Evolutionary conservation across 2,888 invertebrate species (phyloP).

Genomic region (Nudaria mundana): DNA sequence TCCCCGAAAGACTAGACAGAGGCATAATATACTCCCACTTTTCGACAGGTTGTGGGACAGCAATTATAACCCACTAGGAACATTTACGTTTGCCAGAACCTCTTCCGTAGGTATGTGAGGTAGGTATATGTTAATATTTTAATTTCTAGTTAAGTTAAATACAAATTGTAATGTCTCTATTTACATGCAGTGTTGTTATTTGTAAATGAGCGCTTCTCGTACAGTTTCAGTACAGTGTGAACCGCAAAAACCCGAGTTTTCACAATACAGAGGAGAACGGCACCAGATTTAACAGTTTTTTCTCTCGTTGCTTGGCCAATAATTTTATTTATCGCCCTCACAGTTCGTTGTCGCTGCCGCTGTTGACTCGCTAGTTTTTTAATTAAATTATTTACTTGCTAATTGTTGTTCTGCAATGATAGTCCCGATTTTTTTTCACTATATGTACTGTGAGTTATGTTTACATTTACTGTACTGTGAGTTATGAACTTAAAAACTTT

Average conservation of each 20-base stretch:
- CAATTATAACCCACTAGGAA: no score
- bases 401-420: slow-evolving; percentile 47
- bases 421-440: slow-evolving; percentile 26
- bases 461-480: slow-evolving; percentile 22
- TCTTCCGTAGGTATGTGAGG: no score
- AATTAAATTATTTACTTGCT: slow-evolving; percentile 68
- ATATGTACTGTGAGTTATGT: no score
- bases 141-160: no score
- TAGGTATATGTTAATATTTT: no score
- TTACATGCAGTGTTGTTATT: slow-evolving; percentile 28
- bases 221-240: slow-evolving; percentile 32
- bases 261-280: slow-evolving; percentile 35
- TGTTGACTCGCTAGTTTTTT: slow-evolving; percentile 62
- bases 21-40: no score
- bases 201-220: slow-evolving; percentile 19
- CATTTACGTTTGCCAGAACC: no score
- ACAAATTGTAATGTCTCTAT: slow-evolving; percentile 26
- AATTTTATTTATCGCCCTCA: slow-evolving; percentile 70
- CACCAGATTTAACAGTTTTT: slow-evolving; percentile 29
- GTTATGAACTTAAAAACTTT: slow-evolving; percentile 23
- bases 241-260: slow-evolving; percentile 43
- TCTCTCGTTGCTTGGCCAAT: slow-evolving; percentile 44
- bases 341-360: slow-evolving; percentile 46
- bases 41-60: no score
- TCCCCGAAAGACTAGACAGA: no score